Evolutionary conservation across 2,888 invertebrate species (phyloP).

Genomic region (Hydrotaea cyrtoneurina): DNA sequence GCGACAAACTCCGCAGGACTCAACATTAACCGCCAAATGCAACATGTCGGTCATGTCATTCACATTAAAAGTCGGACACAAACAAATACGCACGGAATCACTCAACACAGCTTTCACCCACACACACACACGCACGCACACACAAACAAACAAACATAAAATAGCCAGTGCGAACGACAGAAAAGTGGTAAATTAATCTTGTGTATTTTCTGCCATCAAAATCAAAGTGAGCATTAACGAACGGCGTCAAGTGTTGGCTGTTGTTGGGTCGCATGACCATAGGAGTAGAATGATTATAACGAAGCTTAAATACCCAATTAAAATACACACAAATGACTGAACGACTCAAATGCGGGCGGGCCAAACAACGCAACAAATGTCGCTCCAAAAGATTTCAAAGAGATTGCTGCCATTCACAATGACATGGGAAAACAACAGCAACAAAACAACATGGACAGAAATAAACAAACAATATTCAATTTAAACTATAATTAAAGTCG

Average conservation of each 20-base stretch:
- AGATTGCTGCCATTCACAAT: background rate
- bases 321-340: slow-evolving; percentile 38
- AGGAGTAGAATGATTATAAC: slow-evolving; percentile 26
- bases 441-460: background rate
- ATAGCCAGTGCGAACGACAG: background rate
- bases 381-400: slow-evolving; percentile 11
- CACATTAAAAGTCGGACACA: slow-evolving; percentile 41
- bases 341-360: background rate
- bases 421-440: background rate
- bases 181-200: slow-evolving; percentile 42
- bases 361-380: slow-evolving; percentile 8
- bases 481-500: slow-evolving; percentile 10
- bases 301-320: slow-evolving; percentile 47
- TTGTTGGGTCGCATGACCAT: background rate
- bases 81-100: background rate
- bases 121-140: background rate
- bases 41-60: slow-evolving; percentile 17
- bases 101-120: background rate
- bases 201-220: background rate
- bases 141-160: slow-evolving; percentile 12
- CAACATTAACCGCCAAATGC: slow-evolving; percentile 31
- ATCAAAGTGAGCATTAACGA: slow-evolving; percentile 13
- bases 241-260: slow-evolving; percentile 7
- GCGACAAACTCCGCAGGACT: background rate
- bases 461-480: slow-evolving; percentile 5